phyloP scores from a whole-genome alignment of 2,888 invertebrate genomes.

The Plutella xylostella region DNA sequence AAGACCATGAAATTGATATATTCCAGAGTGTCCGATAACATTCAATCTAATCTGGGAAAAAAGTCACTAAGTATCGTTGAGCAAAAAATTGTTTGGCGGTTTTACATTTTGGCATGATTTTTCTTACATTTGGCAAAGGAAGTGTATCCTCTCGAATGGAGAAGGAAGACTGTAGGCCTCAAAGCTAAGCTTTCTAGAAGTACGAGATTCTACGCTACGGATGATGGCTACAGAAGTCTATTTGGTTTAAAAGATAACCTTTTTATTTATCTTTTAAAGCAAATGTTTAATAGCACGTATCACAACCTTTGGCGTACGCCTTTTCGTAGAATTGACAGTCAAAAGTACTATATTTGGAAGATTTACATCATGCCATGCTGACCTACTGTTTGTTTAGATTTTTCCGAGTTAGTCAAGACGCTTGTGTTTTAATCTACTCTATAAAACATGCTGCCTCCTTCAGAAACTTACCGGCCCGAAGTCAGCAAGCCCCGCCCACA shows the following conservation, averaged over 20 bases:
- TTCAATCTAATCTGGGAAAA: no score
- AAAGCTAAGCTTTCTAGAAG: conserved; percentile 63
- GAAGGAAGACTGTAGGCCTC: conserved; percentile 56
- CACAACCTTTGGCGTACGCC: conserved; percentile 65
- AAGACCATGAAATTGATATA: no score
- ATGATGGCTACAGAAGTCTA: conserved; percentile 42
- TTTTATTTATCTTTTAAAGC: conserved; percentile 25
- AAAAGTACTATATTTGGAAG: conserved; percentile 51
- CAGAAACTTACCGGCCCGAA: neutral
- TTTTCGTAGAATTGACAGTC: conserved; percentile 58
- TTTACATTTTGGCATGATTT: conserved; percentile 1
- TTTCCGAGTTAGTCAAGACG: neutral
- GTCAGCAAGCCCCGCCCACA: neutral
- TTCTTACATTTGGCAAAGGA: neutral
- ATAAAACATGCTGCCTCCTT: neutral
- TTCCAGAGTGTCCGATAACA: no score
- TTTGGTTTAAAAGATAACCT: conserved; percentile 33
- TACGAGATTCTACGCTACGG: conserved; percentile 61
- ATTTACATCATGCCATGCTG: conserved; percentile 22
- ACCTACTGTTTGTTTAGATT: neutral
- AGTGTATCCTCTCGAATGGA: conserved; percentile 16
- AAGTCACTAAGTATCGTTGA: no score
- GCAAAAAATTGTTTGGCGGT: neutral
- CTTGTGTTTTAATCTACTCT: neutral
- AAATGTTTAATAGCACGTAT: conserved; percentile 58